Evolutionary conservation across 2,113 vertebrate genomes (phyloP).

Genomic region (Sturnus vulgaris): DNA sequence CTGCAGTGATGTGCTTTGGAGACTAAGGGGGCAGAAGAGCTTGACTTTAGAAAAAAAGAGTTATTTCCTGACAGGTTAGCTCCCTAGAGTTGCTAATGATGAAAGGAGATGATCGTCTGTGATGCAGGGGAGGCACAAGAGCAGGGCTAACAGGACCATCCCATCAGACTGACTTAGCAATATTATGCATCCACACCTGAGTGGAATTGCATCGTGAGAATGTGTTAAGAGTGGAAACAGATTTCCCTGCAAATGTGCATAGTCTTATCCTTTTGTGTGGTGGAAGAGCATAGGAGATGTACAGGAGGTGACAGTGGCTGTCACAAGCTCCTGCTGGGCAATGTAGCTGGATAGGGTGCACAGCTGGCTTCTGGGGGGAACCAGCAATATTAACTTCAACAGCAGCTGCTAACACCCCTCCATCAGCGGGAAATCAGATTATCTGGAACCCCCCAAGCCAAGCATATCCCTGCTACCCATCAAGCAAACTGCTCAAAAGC

Average conservation of each 20-base stretch:
- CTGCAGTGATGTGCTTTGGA: neutral
- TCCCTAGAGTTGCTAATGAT: neutral
- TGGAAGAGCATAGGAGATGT: neutral
- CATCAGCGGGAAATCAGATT: conserved; percentile 23
- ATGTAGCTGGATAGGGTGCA: neutral
- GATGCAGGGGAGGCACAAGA: neutral
- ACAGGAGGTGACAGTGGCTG: neutral
- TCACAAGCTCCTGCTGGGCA: neutral
- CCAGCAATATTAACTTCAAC: neutral
- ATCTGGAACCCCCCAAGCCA: neutral
- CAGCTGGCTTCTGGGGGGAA: neutral
- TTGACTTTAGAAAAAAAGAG: neutral
- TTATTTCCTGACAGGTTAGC: neutral
- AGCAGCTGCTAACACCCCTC: conserved; percentile 30
- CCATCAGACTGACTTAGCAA: neutral
- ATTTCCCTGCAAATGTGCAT: neutral
- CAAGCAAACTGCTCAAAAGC: neutral
- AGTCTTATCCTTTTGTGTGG: neutral
- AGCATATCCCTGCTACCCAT: neutral
- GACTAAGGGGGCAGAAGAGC: neutral
- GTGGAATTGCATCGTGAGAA: neutral
- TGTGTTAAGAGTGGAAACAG: neutral
- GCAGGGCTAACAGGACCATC: neutral
- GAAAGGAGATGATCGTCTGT: neutral
- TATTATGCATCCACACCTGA: neutral